Evolutionary conservation across 1,140 invertebrate species (phyloP).

Genomic region (Harpegnathos saltator): DNA sequence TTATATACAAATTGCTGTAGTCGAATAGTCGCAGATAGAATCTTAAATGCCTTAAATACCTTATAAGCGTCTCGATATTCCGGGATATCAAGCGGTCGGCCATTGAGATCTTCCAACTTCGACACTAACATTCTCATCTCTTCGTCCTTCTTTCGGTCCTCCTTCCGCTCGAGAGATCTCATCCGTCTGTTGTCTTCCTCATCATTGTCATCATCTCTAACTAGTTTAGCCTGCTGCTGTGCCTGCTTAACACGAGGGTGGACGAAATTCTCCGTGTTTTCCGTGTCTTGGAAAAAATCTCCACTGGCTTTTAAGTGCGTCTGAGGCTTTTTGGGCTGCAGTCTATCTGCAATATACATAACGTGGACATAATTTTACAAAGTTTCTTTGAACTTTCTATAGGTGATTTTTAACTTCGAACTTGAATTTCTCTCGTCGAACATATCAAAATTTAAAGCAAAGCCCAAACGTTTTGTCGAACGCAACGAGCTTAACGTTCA

Average conservation of each 20-base stretch:
- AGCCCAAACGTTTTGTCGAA: no score
- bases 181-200: constrained; percentile 67
- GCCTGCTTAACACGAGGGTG: constrained; percentile 74
- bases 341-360: constrained; percentile 70
- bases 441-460: no score
- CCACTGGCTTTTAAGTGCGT: constrained; percentile 76
- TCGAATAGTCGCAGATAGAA: no score
- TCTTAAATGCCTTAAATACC: constrained; percentile 67
- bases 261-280: constrained; percentile 75
- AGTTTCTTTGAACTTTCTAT: not conserved
- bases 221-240: constrained; percentile 69
- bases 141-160: constrained; percentile 74
- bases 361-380: no score
- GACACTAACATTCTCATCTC: constrained; percentile 81
- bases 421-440: not conserved
- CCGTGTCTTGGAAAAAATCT: constrained; percentile 77
- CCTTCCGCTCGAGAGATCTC: constrained; percentile 41
- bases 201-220: constrained; percentile 64
- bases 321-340: constrained; percentile 74
- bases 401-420: not conserved
- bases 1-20: not conserved
- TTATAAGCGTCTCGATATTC: constrained; percentile 84
- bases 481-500: not conserved
- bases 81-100: constrained; percentile 79
- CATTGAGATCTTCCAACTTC: constrained; percentile 81